Conservation (phyloP, 1,140 invertebrate genomes). For the Portunus trituberculatus region DNA sequence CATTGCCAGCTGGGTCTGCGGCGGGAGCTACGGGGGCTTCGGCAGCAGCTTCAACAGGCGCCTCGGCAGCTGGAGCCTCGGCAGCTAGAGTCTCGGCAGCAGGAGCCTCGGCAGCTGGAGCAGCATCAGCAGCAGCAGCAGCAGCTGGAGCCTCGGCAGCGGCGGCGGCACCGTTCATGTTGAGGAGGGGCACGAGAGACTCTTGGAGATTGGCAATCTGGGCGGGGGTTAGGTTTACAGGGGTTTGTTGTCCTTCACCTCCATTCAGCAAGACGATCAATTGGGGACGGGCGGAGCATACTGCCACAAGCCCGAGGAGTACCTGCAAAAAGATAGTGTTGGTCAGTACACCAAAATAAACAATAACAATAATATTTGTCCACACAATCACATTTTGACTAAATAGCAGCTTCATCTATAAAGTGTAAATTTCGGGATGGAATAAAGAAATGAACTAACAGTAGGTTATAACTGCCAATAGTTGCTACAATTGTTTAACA, state of each 20-base stretch:
- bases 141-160: not conserved
- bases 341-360: not conserved
- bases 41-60: constrained; percentile 47
- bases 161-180: not conserved
- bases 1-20: constrained; percentile 61
- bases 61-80: not conserved
- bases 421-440: no score
- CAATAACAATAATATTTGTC: no score
- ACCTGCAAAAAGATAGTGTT: not conserved
- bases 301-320: not conserved
- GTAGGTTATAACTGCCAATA: no score
- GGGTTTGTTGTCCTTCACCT: not conserved
- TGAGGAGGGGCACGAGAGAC: not conserved
- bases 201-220: not conserved
- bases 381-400: no score
- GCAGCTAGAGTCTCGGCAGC: constrained; percentile 30
- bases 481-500: no score
- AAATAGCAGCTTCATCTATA: no score
- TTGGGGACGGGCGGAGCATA: constrained; percentile 35
- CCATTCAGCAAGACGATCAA: not conserved
- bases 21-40: constrained; percentile 47
- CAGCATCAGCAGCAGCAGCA: not conserved
- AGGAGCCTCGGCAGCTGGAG: not conserved
- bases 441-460: no score
- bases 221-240: not conserved